Evolutionary conservation across 37 sponge, comb jelly and placozoan species (phyloP), one percentile per base, ranked within the genome.

Genomic region (Trichoplax adhaerens): DNA sequence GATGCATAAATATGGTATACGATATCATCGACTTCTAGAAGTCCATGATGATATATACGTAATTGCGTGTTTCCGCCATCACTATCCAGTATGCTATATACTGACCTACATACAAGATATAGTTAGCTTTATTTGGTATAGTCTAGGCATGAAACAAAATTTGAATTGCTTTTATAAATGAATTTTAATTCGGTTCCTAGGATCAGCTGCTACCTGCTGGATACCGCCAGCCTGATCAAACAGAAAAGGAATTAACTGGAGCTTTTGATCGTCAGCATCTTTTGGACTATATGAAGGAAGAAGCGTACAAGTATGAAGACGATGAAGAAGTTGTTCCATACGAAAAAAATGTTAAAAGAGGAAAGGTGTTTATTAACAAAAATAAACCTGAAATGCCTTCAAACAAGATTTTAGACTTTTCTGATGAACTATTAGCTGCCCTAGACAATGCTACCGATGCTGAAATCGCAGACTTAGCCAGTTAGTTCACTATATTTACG

Each of bases 211-310:
- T 88, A 2, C 89, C 82, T 5, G 70, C 89, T 6, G 73, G 81
- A 1, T 82, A 88, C 5, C 64, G 89, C 4, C 29, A 83, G 51
- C 89, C 85, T 62, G 62, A 68, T 47, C 85, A 84, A 57, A 88
- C 89, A 59, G 73, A n/a, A 6, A 84, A 79, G 80, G 70, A 81
- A 71, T 72, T 80, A 1, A 82, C 89, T 62, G 89, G 75, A 55
- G 65, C 48, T 56, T 84, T 50, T 70, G 77, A 83, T 55, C 62
- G 85, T 54, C 55, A 78, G 3, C 63, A 66, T 29, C 70, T 88
- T 4, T 8, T 78, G 0, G 65, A 83, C 48, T 73, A 88, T 63
- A 69, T 88, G 49, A 78, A 75, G 73, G 55, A 69, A 47, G 59
- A 83, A 64, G 88, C 88, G 7, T 61, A 54, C 52, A 52, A 52